These are phyloP conservation scores for Pampusana beccarii DNA, from an alignment of 2,113 vertebrate genomes.

Conservation along the genomic window DNA sequence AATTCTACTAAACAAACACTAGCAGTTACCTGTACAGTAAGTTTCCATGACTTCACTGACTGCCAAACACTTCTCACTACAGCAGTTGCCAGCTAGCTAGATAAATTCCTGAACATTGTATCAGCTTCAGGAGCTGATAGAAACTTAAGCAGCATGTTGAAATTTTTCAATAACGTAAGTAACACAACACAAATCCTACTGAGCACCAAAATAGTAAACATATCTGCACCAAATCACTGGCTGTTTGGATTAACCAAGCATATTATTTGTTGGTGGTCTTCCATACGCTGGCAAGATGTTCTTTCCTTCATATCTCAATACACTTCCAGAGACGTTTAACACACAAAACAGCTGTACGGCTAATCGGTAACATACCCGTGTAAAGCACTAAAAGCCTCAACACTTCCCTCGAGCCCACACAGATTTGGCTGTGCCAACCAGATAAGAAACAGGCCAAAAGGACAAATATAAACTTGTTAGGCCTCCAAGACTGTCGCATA, in stretches of 20 bases:
- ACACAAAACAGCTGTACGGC: neutral
- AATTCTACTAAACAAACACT: conserved; percentile 10
- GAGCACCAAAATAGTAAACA: neutral
- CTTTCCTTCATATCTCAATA: neutral
- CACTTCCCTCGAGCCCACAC: neutral
- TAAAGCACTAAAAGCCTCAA: neutral
- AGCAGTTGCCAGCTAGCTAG: neutral
- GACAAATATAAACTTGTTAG: neutral
- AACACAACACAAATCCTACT: neutral
- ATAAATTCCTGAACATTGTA: neutral
- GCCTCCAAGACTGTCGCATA: neutral
- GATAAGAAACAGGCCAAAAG: neutral
- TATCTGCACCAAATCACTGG: neutral
- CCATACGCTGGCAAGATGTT: neutral
- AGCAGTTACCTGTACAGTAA: neutral
- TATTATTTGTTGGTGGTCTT: neutral
- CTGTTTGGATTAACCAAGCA: neutral
- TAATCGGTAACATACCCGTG: neutral
- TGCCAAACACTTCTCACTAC: neutral
- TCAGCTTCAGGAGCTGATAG: neutral
- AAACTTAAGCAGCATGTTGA: neutral
- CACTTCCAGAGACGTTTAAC: neutral
- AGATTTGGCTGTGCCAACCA: neutral
- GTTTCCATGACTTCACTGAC: conserved; percentile 39
- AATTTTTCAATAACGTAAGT: neutral